Percentiles rank a stretch among this genome's conserved stretches.
Evolutionary conservation across 64 coral and sea anemone species (phyloP).

Genomic region (Orbicella faveolata): DNA sequence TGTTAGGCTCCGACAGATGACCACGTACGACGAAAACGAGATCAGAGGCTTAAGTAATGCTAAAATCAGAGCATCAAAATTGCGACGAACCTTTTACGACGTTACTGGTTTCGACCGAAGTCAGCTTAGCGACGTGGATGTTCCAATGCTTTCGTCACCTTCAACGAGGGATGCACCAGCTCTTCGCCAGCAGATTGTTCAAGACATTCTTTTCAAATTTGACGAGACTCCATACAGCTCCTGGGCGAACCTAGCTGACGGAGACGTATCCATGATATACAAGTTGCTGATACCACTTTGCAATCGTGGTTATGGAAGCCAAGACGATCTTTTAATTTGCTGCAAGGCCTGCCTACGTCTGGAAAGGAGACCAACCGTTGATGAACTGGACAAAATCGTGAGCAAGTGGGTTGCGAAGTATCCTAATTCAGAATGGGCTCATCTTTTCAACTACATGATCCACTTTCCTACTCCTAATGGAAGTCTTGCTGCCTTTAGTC

Average conservation of each 20-base stretch:
- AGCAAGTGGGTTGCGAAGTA: not conserved
- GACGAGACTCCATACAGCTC: conserved; percentile 54
- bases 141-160: not conserved
- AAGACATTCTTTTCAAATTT: conserved; percentile 31
- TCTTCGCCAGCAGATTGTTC: conserved; percentile 27
- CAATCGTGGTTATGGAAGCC: not conserved
- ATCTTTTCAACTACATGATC: conserved; percentile 70
- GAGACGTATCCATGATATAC: not conserved
- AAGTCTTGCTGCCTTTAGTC: not conserved
- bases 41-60: conserved; percentile 23
- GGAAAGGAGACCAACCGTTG: not conserved
- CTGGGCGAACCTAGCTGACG: not conserved
- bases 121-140: not conserved
- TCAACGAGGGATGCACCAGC: not conserved
- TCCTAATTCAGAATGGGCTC: conserved; percentile 46
- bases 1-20: conserved; percentile 22
- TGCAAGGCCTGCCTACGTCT: conserved; percentile 23
- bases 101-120: conserved; percentile 34
- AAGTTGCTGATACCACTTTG: not conserved
- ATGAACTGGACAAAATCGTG: not conserved
- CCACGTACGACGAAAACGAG: conserved; percentile 27
- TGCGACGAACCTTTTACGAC: conserved; percentile 52
- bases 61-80: conserved; percentile 36
- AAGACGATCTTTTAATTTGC: conserved; percentile 31
- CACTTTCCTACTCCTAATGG: conserved; percentile 68